Conservation (phyloP, 2,113 vertebrate species). For the Siniperca knerii region DNA sequence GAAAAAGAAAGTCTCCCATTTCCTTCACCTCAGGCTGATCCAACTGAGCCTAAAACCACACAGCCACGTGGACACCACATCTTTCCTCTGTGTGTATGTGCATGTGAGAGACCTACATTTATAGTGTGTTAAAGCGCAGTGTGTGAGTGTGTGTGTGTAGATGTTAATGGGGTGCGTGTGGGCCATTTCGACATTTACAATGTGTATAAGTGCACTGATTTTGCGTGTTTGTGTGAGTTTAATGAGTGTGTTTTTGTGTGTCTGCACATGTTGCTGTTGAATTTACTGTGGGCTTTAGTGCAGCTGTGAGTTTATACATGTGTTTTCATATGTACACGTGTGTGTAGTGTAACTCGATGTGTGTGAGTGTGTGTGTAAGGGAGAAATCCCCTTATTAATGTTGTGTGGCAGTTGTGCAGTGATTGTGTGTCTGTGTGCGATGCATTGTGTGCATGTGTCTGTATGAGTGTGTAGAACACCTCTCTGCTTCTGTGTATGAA, state of each 20-base stretch:
- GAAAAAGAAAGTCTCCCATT: slow-evolving; percentile 46
- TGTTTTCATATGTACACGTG: neutral
- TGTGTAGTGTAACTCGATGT: neutral
- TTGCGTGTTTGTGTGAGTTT: slow-evolving; percentile 3
- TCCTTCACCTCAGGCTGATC: slow-evolving; percentile 45
- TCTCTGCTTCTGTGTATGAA: neutral
- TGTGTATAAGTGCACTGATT: neutral
- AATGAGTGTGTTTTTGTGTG: slow-evolving; percentile 1
- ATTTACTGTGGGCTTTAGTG: neutral
- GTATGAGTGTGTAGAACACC: neutral
- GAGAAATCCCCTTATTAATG: neutral
- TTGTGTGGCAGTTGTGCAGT: neutral
- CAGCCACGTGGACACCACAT: slow-evolving; percentile 50
- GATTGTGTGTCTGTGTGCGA: neutral
- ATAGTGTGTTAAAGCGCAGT: slow-evolving; percentile 27
- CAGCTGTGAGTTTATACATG: slow-evolving; percentile 1
- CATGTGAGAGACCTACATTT: slow-evolving; percentile 18
- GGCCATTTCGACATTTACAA: slow-evolving; percentile 36
- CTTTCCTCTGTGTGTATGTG: slow-evolving; percentile 6
- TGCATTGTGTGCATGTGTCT: neutral
- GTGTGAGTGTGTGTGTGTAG: slow-evolving; percentile 2
- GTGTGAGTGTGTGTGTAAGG: neutral
- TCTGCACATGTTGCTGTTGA: neutral
- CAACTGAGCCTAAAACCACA: slow-evolving; percentile 58
- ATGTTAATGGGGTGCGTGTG: slow-evolving; percentile 26